Evolutionary conservation across 2,113 vertebrate genomes (phyloP), one percentile per base, ranked within the genome.

Genomic region (Elanus axillaris): DNA sequence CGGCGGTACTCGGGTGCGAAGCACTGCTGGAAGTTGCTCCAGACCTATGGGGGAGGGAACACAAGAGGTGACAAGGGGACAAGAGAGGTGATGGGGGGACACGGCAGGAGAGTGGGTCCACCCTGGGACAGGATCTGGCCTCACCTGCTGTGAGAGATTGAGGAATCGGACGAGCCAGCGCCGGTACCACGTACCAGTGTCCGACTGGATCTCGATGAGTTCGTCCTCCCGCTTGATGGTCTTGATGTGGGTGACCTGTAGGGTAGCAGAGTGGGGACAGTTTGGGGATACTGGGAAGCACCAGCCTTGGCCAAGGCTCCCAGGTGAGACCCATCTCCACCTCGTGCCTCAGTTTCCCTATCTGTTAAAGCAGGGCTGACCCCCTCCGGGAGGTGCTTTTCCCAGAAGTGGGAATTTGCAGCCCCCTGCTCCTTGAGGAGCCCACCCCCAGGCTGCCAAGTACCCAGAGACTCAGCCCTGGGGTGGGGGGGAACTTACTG

Each of bases 201-300:
- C 99, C 0, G 98, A 98, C 96, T 99, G 98, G 98, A 99, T 97
- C 93, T 99, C 98, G 25, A 99, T 98, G 97, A 99, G 94, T 32
- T 99, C 99, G 5, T 99, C 99, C 97, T 99, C 97, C 96, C 99
- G 97, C 97, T 99, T 99, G 97, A 99, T 99, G 2, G 99, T 99
- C 98, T 99, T 99, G 95, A 99, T 99, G 94, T 99, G 99, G 78
- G 99, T 99, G 38, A 99, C 99, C 99, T 99, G 96, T 3, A 23
- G 17, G 21, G 26, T 43, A 7, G 63, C 25, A n/a, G 29, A 11
- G 69, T 43, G 8, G 47, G 29, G 17, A 20, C 52, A 16, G 31
- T 9, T 0, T 27, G 72, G 77, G 63, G 50, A 52, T 55, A 36
- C 13, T 0, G 0, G 10, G 29, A 42, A 27, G 60, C 3, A 0